Evolutionary conservation across 1,140 invertebrate species (phyloP).

Genomic region (Thalassaphorura encarpata): DNA sequence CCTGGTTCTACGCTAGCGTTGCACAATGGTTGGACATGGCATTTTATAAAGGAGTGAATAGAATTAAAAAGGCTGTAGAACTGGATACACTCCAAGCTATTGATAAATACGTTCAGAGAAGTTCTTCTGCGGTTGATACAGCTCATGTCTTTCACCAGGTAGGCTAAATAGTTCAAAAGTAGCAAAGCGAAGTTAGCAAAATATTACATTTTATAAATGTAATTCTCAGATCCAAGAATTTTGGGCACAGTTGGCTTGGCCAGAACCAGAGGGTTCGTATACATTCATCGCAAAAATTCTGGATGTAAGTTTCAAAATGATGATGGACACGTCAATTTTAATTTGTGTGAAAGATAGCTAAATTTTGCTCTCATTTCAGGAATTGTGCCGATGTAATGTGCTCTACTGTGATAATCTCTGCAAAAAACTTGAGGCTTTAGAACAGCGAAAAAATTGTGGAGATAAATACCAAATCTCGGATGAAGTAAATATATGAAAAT

Average conservation of each 20-base stretch:
- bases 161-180: conserved; percentile 8
- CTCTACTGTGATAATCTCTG: conserved; percentile 72
- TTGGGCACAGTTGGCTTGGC: conserved; percentile 59
- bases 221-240: conserved; percentile 48
- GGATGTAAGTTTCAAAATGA: conserved; percentile 54
- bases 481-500: conserved; percentile 43
- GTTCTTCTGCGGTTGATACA: conserved; percentile 91
- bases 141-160: conserved; percentile 81
- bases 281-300: conserved; percentile 51
- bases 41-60: conserved; percentile 67
- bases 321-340: conserved; percentile 6
- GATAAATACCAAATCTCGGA: conserved; percentile 73
- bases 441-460: conserved; percentile 37
- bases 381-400: conserved; percentile 6
- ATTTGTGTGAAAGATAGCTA: neutral
- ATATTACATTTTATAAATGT: conserved; percentile 36
- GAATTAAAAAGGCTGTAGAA: conserved; percentile 80
- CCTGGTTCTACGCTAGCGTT: conserved; percentile 78
- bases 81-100: conserved; percentile 66
- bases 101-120: conserved; percentile 74
- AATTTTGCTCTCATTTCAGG: neutral
- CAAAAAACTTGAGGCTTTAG: conserved; percentile 54
- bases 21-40: conserved; percentile 86
- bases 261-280: conserved; percentile 48
- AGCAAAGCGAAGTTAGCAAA: too few species aligned